Conservation (phyloP, 2,888 invertebrate genomes). For the Deroplatys truncata region DNA sequence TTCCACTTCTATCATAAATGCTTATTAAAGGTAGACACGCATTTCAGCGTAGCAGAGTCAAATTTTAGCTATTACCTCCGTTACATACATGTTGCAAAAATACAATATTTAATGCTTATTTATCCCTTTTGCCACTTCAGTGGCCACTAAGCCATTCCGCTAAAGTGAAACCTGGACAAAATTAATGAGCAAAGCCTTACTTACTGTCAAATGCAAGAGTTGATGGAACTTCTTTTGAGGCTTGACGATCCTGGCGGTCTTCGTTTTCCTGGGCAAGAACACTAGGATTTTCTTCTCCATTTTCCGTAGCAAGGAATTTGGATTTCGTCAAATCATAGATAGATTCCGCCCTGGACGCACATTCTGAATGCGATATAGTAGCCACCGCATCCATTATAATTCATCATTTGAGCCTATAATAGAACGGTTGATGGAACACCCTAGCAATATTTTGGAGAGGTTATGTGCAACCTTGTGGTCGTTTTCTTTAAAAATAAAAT, state of each 20-base stretch:
- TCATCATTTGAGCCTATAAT: neutral
- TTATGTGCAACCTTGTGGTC: neutral
- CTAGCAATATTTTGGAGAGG: no score
- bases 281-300: neutral
- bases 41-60: no score
- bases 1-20: no score
- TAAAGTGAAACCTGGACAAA: no score
- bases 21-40: no score
- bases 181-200: neutral
- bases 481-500: neutral
- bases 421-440: neutral
- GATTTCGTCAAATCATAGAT: neutral
- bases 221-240: neutral
- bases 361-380: neutral
- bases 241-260: neutral
- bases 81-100: no score
- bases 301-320: neutral
- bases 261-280: neutral
- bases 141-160: no score
- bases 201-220: neutral
- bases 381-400: neutral
- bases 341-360: neutral
- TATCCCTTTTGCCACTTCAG: no score
- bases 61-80: no score
- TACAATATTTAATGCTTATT: no score